Base-by-base conservation (phyloP, 2,797 vertebrate species). In the Oophaga sylvatica region DNA sequence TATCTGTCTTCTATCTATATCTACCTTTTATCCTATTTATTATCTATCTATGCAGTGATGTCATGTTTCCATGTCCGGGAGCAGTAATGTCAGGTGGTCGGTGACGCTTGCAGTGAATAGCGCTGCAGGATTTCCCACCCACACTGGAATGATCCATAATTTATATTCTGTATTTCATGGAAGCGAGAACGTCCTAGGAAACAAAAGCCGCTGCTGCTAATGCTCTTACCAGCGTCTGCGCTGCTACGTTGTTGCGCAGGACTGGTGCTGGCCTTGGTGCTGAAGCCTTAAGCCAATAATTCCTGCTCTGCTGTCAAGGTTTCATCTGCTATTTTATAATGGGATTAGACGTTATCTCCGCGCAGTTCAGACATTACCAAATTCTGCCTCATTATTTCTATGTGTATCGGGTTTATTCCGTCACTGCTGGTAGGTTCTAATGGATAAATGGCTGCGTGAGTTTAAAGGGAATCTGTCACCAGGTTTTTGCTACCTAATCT, bases 181-280 rank as follows among this genome's bases (percentile, higher is more conserved):
- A 56, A 57, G 62, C 41, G n/a, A 9, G 31, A 48, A 48, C 13
- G 5, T 17, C 19, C 0, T 41, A 3, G 60, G 2, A 1, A 35
- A 57, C 48, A 26, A 56, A 29, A 22, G 80, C 63, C 48, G 48
- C 5, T 0, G 6, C 16, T 3, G n/a, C 29, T 81, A 53, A 65
- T 67, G 41, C 35, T 26, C 16, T 26, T 53, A 12, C 29, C 7
- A 15, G 45, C 11, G 7, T 8, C 62, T n/a, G 31, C 56, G 22
- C 81, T 71, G 67, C 56, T 35, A 6, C 41, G 15, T 5, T 5
- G 35, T 19, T 20, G 19, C 35, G 8, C 41, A 53, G 60, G 12
- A 26, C 65, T 29, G 56, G 60, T 7, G 77, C 87, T 88, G 87
- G 17, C 87, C 87, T 57, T 85, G 87, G 87, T 88, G 65, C 87